phyloP scores from a whole-genome alignment of 2,888 invertebrate genomes.

The Melinopterus prodromus region DNA sequence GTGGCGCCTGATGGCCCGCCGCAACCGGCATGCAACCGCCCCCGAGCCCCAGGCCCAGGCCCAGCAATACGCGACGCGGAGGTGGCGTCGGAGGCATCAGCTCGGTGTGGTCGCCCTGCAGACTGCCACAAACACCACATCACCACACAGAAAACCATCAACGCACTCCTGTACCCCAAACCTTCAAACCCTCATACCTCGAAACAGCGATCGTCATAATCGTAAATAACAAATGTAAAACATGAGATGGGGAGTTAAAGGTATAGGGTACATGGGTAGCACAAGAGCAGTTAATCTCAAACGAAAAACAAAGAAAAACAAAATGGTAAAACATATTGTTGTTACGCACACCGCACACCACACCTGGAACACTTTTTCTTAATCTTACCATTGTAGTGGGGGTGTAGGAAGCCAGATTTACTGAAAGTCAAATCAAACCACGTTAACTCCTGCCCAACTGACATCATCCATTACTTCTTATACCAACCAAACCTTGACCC shows the following conservation, averaged over 20 bases:
- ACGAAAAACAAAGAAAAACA: conserved; percentile 36
- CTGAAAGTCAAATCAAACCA: conserved; percentile 58
- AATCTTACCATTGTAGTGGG: conserved; percentile 68
- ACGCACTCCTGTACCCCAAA: background rate
- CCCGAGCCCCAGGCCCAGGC: conserved; percentile 51
- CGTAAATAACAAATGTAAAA: no score
- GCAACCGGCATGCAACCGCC: conserved; percentile 56
- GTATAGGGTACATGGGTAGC: no score
- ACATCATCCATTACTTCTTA: conserved; percentile 27
- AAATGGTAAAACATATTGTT: no score
- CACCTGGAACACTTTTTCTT: conserved; percentile 49
- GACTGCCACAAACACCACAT: conserved; percentile 61
- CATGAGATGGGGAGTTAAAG: no score
- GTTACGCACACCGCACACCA: conserved; percentile 38
- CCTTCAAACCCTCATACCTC: no score
- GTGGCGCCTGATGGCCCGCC: conserved; percentile 36
- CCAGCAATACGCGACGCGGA: conserved; percentile 62
- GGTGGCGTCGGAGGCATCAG: conserved; percentile 70
- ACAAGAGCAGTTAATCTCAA: conserved; percentile 51
- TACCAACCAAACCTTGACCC: conserved; percentile 15
- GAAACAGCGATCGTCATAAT: no score
- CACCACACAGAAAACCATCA: conserved; percentile 44
- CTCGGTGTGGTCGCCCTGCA: conserved; percentile 69
- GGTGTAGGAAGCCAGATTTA: conserved; percentile 66
- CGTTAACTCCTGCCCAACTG: conserved; percentile 34